Percentiles rank a stretch among this genome's conserved stretches.
Conservation (phyloP, 2,797 vertebrate genomes). For the Alauda arvensis region DNA sequence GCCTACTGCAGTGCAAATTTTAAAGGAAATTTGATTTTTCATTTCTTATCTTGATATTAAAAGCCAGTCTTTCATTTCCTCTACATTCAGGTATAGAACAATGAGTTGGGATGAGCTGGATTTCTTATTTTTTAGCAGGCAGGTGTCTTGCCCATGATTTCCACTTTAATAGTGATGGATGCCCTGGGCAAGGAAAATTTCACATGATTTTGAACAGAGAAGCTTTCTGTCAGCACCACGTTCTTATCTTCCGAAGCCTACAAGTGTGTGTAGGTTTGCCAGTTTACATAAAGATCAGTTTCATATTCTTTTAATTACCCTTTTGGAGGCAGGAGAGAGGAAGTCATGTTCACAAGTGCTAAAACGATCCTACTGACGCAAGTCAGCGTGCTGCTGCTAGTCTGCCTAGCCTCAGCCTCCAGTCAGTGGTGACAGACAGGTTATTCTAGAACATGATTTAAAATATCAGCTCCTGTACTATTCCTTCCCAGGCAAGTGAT, state of each 20-base stretch:
- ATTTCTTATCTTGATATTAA: not conserved
- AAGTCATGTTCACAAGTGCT: not conserved
- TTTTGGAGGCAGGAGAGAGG: not conserved
- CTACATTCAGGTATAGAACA: not conserved
- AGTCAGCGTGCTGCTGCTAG: not conserved
- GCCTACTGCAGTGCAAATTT: not conserved
- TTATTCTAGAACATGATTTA: not conserved
- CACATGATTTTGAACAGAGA: not conserved
- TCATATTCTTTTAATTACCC: not conserved
- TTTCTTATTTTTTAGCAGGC: not conserved
- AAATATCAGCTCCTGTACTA: not conserved
- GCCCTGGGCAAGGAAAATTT: not conserved
- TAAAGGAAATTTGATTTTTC: not conserved
- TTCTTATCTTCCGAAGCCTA: not conserved
- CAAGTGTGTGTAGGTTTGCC: not conserved
- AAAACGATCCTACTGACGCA: not conserved
- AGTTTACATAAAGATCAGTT: slow-evolving; percentile 1
- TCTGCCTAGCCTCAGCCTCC: not conserved
- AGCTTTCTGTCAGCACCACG: not conserved
- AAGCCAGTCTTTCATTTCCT: not conserved
- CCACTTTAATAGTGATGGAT: not conserved
- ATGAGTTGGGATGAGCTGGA: not conserved
- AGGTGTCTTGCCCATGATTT: not conserved
- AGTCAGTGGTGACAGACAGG: not conserved
- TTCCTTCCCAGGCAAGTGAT: not conserved